Conservation (phyloP, 2,888 invertebrate genomes). For the Adineta ricciae region DNA sequence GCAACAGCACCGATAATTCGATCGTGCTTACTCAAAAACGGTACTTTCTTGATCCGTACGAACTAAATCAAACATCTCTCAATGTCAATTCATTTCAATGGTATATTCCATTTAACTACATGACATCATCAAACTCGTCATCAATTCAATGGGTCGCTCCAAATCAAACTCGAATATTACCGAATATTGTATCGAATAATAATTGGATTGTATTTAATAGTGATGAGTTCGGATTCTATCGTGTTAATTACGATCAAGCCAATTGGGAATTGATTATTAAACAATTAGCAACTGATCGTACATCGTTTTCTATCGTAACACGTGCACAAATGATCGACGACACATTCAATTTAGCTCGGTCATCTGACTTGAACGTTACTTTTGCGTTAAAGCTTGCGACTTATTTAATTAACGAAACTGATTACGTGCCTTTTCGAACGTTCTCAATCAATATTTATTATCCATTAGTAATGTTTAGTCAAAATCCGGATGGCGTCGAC, state of each 20-base stretch:
- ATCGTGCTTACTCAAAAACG: no score
- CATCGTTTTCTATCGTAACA: background rate
- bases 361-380: constrained; percentile 7
- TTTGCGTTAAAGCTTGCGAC: background rate
- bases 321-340: constrained; percentile 29
- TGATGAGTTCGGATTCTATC: constrained; percentile 26
- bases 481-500: background rate
- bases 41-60: no score
- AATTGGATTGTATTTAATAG: constrained; percentile 27
- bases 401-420: constrained; percentile 23
- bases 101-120: constrained; percentile 31
- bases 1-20: no score
- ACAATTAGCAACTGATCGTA: background rate
- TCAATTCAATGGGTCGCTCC: background rate
- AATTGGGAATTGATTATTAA: constrained; percentile 30
- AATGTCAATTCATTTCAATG: no score
- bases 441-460: background rate
- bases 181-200: background rate
- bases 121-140: background rate
- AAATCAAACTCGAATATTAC: background rate
- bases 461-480: background rate
- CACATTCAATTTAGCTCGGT: constrained; percentile 26
- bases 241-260: constrained; percentile 31
- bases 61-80: no score
- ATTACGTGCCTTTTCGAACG: constrained; percentile 9